A percentile compares a stretch with the other conserved stretches of the same genome.
phyloP scores from a whole-genome alignment of 2,888 invertebrate species.

The Mesochorus sp. region DNA sequence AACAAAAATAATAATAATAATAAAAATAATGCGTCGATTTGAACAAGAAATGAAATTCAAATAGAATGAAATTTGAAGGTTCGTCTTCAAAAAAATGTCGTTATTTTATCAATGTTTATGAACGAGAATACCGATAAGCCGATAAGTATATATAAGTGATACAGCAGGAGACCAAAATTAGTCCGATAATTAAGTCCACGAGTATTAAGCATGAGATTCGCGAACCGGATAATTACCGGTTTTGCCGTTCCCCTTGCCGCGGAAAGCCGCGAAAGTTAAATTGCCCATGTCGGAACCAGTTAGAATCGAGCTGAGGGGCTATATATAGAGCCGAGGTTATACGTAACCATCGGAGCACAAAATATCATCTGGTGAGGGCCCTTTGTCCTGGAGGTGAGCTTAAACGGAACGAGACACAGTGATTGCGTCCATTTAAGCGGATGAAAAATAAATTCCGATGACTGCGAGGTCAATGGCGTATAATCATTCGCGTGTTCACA shows the following conservation, averaged over 20 bases:
- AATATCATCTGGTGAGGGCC: constrained; percentile 24
- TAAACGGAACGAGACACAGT: background rate
- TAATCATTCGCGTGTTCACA: too few species aligned
- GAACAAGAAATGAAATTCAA: too few species aligned
- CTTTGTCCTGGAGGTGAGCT: background rate
- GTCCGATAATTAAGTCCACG: constrained; percentile 53
- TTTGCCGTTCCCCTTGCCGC: background rate
- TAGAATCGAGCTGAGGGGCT: constrained; percentile 21
- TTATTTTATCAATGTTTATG: too few species aligned
- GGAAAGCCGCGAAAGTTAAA: constrained; percentile 45
- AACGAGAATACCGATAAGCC: too few species aligned
- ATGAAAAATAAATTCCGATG: background rate
- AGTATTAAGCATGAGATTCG: constrained; percentile 48
- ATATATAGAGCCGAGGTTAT: background rate
- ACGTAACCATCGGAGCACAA: background rate
- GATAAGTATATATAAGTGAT: too few species aligned
- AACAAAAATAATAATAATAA: too few species aligned
- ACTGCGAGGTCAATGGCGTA: too few species aligned
- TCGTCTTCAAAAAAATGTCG: too few species aligned
- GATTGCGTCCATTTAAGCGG: background rate
- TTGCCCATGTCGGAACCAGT: constrained; percentile 33
- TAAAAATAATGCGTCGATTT: too few species aligned
- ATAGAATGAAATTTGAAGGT: too few species aligned
- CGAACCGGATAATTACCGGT: constrained; percentile 42
- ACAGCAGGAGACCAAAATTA: constrained; percentile 45